phyloP scores from a whole-genome alignment of 1,140 invertebrate species.

The Aleiodes sp. region DNA sequence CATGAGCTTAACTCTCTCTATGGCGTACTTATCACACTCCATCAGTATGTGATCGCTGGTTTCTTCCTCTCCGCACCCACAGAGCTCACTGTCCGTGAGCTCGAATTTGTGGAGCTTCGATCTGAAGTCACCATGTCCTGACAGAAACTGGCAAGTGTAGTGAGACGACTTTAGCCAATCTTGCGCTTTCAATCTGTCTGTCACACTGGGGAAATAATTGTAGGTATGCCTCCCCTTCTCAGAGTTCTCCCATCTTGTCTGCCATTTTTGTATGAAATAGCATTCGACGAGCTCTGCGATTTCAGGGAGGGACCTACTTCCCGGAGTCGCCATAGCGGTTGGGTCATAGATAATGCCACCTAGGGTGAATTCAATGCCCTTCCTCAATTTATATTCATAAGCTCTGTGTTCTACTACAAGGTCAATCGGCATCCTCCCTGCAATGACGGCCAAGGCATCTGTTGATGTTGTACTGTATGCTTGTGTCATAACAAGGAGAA shows the following conservation, averaged over 20 bases:
- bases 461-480: slow-evolving; percentile 9
- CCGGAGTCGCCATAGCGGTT: background rate
- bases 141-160: background rate
- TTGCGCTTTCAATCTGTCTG: too few relatives aligned
- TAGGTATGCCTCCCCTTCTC: too few relatives aligned
- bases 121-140: background rate
- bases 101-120: background rate
- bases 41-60: too few relatives aligned
- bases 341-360: background rate
- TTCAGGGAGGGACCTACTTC: too few relatives aligned
- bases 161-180: background rate
- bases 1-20: too few relatives aligned
- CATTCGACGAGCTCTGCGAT: background rate
- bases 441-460: slow-evolving; percentile 11
- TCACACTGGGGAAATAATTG: too few relatives aligned
- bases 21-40: too few relatives aligned
- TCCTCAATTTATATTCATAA: background rate
- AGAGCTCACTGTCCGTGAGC: background rate
- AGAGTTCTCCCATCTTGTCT: background rate
- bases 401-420: background rate
- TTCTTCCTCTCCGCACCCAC: too few relatives aligned
- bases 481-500: background rate
- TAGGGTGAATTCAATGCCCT: background rate
- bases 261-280: background rate
- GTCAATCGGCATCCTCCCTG: slow-evolving; percentile 3